Evolutionary conservation across 2,797 vertebrate genomes (phyloP).

Genomic region (Malurus leucopterus): DNA sequence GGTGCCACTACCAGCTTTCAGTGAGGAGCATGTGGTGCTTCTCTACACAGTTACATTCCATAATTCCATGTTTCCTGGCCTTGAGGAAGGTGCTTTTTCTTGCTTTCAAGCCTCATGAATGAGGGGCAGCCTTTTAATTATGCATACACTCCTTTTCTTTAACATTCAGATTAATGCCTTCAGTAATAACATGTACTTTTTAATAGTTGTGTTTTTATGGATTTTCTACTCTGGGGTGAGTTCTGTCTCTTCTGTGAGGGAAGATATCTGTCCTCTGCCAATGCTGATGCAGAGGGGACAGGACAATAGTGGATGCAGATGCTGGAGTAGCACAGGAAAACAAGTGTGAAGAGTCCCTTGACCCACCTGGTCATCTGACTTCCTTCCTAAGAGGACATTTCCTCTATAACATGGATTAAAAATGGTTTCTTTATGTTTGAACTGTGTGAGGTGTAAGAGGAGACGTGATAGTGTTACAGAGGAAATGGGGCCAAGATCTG

Average conservation of each 20-base stretch:
- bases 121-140: conserved; percentile 8
- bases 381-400: background rate
- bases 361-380: background rate
- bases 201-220: background rate
- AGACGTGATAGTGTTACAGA: background rate
- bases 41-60: background rate
- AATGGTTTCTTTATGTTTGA: background rate
- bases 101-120: background rate
- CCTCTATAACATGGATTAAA: background rate
- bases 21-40: accelerated
- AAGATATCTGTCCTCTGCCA: background rate
- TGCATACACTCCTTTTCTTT: accelerated
- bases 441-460: background rate
- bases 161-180: background rate
- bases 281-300: background rate
- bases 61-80: background rate
- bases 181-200: background rate
- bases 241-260: background rate
- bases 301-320: background rate
- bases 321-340: background rate
- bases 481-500: background rate
- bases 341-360: background rate
- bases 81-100: background rate
- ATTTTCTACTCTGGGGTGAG: background rate
- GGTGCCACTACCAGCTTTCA: background rate